These are phyloP conservation scores for Lindbergichthys nudifrons DNA, from an alignment of 2,797 vertebrate genomes.

Conservation along the genomic window DNA sequence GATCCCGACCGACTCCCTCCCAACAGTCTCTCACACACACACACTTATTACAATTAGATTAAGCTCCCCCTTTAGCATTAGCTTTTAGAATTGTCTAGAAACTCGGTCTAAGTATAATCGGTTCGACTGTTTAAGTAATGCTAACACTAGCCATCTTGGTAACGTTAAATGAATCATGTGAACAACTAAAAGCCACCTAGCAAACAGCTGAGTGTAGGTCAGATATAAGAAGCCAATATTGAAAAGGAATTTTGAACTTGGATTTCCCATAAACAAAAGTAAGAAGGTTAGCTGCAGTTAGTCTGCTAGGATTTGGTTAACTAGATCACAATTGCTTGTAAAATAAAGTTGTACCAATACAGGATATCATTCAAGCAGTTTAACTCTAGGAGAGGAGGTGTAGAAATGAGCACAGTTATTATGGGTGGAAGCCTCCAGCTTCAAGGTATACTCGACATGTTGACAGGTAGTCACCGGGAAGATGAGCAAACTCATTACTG, in stretches of 20 bases:
- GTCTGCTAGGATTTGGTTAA: slow-evolving; percentile 1
- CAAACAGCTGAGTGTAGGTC: not conserved
- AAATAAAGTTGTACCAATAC: not conserved
- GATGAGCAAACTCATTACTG: no score
- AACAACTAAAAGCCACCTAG: no score
- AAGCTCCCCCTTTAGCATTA: slow-evolving; percentile 15
- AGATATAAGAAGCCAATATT: no score
- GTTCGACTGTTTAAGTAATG: not conserved
- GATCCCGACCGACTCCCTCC: no score
- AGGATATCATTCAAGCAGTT: rapidly evolving
- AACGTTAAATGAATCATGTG: not conserved
- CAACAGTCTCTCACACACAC: not conserved
- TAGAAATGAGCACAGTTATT: no score
- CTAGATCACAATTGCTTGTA: no score
- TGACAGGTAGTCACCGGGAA: no score
- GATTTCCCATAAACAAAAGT: not conserved
- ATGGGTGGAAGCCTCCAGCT: not conserved
- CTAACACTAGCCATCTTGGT: not conserved
- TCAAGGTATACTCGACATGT: not conserved
- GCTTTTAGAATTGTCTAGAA: slow-evolving; percentile 46
- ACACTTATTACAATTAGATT: not conserved
- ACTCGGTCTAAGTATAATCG: not conserved
- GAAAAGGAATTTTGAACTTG: not conserved
- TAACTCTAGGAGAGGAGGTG: not conserved
- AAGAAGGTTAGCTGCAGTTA: slow-evolving; percentile 11